Conservation (phyloP, 2,888 invertebrate species). For the Leptinotarsa juncta region DNA sequence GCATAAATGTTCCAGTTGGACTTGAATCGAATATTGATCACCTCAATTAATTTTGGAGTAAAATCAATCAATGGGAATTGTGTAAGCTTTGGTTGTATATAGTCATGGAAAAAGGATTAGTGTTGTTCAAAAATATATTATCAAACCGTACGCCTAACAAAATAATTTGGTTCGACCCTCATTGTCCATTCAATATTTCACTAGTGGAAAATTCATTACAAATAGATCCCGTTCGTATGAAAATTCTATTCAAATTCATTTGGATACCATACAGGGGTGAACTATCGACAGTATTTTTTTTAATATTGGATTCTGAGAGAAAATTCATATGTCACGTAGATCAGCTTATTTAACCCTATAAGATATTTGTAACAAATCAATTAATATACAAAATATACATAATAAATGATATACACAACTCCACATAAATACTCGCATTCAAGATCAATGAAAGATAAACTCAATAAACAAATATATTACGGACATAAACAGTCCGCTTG, state of each 20-base stretch:
- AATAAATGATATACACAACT: too few species aligned
- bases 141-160: constrained; percentile 37
- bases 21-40: constrained; percentile 31
- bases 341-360: too few species aligned
- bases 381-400: too few species aligned
- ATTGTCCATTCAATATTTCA: constrained; percentile 34
- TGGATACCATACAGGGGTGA: neutral
- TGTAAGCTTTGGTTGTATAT: constrained; percentile 39
- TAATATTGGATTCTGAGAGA: too few species aligned
- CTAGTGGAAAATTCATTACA: constrained; percentile 6
- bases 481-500: too few species aligned
- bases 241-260: neutral
- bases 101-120: constrained; percentile 42
- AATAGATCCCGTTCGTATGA: neutral
- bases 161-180: constrained; percentile 31
- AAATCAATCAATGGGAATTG: constrained; percentile 43
- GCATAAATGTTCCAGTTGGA: neutral
- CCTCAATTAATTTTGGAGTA: constrained; percentile 39
- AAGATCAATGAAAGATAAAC: too few species aligned
- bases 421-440: too few species aligned
- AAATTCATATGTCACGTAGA: too few species aligned
- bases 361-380: too few species aligned
- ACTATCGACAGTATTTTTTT: neutral
- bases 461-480: too few species aligned
- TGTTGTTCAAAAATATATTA: constrained; percentile 44